Conservation (phyloP, 2,113 vertebrate species). For the Saguinus midas region DNA sequence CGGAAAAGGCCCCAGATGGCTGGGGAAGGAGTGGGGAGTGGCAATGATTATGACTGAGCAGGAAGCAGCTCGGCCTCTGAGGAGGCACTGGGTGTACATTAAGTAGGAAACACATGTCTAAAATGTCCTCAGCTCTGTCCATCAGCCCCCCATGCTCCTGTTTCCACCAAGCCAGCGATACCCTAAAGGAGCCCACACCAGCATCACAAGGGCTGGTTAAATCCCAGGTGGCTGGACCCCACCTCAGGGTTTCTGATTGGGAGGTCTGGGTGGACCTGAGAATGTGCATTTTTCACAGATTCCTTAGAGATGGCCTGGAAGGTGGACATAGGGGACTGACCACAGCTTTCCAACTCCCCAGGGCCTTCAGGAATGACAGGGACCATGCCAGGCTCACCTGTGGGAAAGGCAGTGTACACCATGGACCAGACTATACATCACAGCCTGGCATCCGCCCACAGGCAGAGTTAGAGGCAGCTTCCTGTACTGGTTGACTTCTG, state of each 20-base stretch:
- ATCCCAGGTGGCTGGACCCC: rapidly evolving
- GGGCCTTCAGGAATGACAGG: not conserved
- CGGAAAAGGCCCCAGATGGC: constrained; percentile 30
- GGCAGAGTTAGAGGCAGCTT: not conserved
- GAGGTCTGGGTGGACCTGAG: not conserved
- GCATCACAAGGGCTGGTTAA: rapidly evolving
- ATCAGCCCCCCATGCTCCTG: not conserved
- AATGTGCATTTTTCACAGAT: not conserved
- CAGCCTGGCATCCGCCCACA: not conserved
- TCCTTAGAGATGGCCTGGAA: not conserved
- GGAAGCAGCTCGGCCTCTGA: not conserved
- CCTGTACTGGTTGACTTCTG: not conserved
- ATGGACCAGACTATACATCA: not conserved
- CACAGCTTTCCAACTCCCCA: rapidly evolving
- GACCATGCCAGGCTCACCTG: not conserved
- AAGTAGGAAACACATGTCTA: not conserved
- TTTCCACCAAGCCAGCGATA: rapidly evolving
- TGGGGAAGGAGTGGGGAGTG: not conserved
- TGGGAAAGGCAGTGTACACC: not conserved
- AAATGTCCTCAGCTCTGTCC: not conserved
- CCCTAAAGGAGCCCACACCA: rapidly evolving
- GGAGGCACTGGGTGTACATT: not conserved
- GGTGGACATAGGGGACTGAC: not conserved
- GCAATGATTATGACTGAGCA: constrained; percentile 34
- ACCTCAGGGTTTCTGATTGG: not conserved